Base-by-base conservation (phyloP, 2,797 vertebrate genomes). In the Triplophysa yarkandensis region DNA sequence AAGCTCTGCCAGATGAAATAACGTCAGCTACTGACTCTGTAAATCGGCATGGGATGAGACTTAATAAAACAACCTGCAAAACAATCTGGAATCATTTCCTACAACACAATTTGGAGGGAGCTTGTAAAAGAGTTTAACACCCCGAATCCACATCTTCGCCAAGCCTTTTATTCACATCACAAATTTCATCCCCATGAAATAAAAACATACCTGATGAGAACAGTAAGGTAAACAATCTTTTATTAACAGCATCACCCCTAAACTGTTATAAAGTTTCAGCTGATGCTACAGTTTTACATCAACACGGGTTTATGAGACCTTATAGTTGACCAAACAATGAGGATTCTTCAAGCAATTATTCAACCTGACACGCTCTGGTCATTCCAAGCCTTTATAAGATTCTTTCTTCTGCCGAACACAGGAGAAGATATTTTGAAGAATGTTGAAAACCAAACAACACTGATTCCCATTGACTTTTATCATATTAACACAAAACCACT, bases 11-110 rank as follows among this genome's bases (percentile, higher is more conserved):
- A 69, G 69, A 71, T 62, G 30, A 58, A 32, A 58, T 71, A 50
- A 34, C 9, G 17, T 46, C 17, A 46, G n/a, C 78, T 13, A 43
- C 67, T 32, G 75, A 80, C 60, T 70, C 80, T 76, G 77, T 82
- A 39, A 78, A 62, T 58, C 69, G 72, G 80, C 57, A 55, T 55
- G 81, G 65, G 79, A 81, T n/a, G 65, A 70, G 78, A 70, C 73
- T 80, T 82, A 80, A 82, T 87, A 80, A 88, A 89, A 86, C 23
- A 57, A 68, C 82, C 78, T 79, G 83, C 74, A 83, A 86, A 88
- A 86, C 76, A 82, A 85, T 89, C 86, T 83, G 82, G 67, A 81
- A 74, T 86, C 78, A 89, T 88, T 88, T 90, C 84, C 85, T 79
- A 21, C 19, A 36, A 77, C 76, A 76, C 79, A 76, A 71, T 78